Evolutionary conservation across 2,888 invertebrate genomes (phyloP).

Genomic region (Caenorhabditis afra): DNA sequence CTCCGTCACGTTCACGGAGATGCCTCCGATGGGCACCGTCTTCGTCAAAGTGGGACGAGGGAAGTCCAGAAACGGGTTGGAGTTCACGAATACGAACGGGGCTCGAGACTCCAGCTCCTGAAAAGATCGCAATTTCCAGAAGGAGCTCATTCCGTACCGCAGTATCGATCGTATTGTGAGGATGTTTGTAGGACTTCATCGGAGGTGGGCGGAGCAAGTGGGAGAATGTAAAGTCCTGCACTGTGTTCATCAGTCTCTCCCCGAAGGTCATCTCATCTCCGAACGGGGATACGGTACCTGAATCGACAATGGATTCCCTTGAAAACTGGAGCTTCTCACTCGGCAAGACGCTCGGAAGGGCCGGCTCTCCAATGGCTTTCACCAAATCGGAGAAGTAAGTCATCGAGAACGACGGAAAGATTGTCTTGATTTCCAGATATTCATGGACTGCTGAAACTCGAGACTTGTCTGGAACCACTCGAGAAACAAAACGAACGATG

Average conservation of each 20-base stretch:
- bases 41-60: conserved; percentile 40
- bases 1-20: conserved; percentile 24
- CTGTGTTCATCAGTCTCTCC: conserved; percentile 38
- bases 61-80: conserved; percentile 51
- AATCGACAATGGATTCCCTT: neutral
- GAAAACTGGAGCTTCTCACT: conserved; percentile 16
- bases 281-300: conserved; percentile 40
- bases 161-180: conserved; percentile 8
- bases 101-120: conserved; percentile 11
- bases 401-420: conserved; percentile 29
- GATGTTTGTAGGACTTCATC: conserved; percentile 16
- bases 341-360: conserved; percentile 22
- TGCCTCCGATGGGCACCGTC: conserved; percentile 50
- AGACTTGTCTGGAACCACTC: neutral
- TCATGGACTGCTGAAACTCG: conserved; percentile 28
- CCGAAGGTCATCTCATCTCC: conserved; percentile 28
- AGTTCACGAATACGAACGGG: conserved; percentile 42
- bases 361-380: conserved; percentile 46
- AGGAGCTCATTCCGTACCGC: neutral
- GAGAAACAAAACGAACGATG: conserved; percentile 13
- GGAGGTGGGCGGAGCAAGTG: conserved; percentile 8
- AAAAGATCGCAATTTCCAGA: neutral
- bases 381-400: conserved; percentile 27
- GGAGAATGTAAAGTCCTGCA: conserved; percentile 4
- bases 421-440: conserved; percentile 34